Evolutionary conservation across 2,888 invertebrate genomes (phyloP).

Genomic region (Drosophila gaucha): DNA sequence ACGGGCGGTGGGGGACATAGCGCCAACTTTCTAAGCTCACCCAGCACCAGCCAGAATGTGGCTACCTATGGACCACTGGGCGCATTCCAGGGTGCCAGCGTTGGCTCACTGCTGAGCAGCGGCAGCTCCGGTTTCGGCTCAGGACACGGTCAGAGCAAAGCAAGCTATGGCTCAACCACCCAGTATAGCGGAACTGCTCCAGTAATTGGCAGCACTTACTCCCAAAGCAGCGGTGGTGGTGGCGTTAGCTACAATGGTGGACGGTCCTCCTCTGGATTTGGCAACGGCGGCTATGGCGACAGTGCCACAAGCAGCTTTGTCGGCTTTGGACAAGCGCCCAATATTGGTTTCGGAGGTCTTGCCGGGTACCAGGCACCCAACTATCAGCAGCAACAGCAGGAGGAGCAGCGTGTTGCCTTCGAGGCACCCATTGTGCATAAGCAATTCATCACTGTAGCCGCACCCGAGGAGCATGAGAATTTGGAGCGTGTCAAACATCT

Average conservation of each 20-base stretch:
- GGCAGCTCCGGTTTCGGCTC: conserved; percentile 2
- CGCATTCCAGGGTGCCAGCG: conserved; percentile 60
- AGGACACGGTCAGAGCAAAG: conserved; percentile 4
- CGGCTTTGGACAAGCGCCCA: conserved; percentile 57
- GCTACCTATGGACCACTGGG: conserved; percentile 66
- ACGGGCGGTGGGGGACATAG: conserved; percentile 7
- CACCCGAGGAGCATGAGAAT: conserved; percentile 82
- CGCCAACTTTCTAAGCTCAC: conserved; percentile 41
- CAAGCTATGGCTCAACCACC: conserved; percentile 6
- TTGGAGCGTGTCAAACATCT: conserved; percentile 78
- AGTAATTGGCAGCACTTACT: neutral
- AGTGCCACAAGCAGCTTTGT: conserved; percentile 28
- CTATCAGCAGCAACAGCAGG: conserved; percentile 58
- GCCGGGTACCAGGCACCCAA: conserved; percentile 60
- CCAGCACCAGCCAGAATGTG: conserved; percentile 51
- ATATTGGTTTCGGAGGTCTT: conserved; percentile 61
- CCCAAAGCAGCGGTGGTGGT: conserved; percentile 13
- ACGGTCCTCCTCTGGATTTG: conserved; percentile 19
- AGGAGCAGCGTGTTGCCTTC: conserved; percentile 58
- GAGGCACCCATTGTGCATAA: conserved; percentile 79
- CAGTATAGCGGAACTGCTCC: conserved; percentile 15
- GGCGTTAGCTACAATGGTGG: conserved; percentile 16
- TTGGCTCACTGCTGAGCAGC: conserved; percentile 56
- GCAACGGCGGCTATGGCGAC: conserved; percentile 17
- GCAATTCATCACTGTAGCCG: conserved; percentile 82